Evolutionary conservation across 2,797 vertebrate species (phyloP).

Genomic region (Threskiornis aethiopicus): DNA sequence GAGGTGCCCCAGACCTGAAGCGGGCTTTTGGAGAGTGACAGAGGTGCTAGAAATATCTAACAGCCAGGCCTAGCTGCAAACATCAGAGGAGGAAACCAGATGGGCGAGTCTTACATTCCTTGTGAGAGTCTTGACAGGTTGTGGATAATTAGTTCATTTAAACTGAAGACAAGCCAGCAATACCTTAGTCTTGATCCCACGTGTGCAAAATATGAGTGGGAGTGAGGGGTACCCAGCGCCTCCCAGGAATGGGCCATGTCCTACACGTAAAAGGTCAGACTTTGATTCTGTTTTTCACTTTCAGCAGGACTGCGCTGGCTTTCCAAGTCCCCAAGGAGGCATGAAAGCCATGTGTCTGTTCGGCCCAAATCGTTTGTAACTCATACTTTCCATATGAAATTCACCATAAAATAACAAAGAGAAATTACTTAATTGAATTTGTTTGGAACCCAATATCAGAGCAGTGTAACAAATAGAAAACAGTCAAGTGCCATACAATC

Average conservation of each 20-base stretch:
- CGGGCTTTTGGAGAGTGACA: not conserved
- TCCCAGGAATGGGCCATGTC: not conserved
- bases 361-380: not conserved
- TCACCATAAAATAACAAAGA: conserved; percentile 40
- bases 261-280: not conserved
- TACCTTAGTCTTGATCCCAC: not conserved
- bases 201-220: not conserved
- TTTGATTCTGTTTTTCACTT: not conserved
- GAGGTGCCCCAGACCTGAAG: not conserved
- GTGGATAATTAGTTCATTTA: not conserved
- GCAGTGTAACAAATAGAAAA: conserved; percentile 43
- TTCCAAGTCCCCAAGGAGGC: not conserved
- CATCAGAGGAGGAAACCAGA: not conserved
- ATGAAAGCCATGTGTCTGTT: not conserved
- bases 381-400: conserved; percentile 42
- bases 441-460: conserved; percentile 28
- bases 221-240: not conserved
- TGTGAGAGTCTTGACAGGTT: not conserved
- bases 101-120: not conserved
- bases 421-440: conserved; percentile 37
- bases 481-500: not conserved
- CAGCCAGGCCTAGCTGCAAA: not conserved
- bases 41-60: not conserved
- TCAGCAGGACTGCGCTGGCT: not conserved
- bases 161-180: not conserved